phyloP scores from a whole-genome alignment of 1,140 invertebrate species.

The Lanistes nyassanus region DNA sequence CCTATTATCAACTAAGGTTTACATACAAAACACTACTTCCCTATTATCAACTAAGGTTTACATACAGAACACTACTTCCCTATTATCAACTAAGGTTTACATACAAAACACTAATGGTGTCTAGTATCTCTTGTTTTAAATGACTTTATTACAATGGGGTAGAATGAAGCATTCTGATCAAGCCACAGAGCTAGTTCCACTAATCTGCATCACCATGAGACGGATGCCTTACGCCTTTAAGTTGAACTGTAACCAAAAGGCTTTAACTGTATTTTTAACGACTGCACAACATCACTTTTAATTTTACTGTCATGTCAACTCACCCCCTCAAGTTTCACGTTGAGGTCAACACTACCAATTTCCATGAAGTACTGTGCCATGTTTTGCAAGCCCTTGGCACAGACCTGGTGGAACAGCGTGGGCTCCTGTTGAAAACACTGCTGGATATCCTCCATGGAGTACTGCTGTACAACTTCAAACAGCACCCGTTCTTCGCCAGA shows the following conservation, averaged over 20 bases:
- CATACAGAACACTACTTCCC: background rate
- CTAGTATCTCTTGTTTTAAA: background rate
- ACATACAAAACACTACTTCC: background rate
- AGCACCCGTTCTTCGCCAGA: background rate
- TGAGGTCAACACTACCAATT: background rate
- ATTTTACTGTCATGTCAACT: background rate
- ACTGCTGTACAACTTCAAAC: background rate
- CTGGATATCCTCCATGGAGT: background rate
- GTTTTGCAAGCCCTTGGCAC: background rate
- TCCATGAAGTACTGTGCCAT: background rate
- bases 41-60: background rate
- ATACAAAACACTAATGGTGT: background rate
- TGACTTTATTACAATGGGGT: background rate
- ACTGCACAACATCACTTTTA: background rate
- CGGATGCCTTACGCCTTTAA: no score
- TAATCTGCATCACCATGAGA: no score
- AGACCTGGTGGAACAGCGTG: background rate
- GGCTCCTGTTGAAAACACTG: background rate
- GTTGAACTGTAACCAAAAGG: no score
- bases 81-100: background rate
- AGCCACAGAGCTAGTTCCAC: background rate
- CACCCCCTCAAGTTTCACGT: constrained; percentile 13
- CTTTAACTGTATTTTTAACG: no score
- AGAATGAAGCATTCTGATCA: background rate
- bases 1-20: background rate